A percentile compares a stretch with the other conserved stretches of the same genome.
phyloP scores from a whole-genome alignment of 1,140 invertebrate species.

The Drosophila athabasca region DNA sequence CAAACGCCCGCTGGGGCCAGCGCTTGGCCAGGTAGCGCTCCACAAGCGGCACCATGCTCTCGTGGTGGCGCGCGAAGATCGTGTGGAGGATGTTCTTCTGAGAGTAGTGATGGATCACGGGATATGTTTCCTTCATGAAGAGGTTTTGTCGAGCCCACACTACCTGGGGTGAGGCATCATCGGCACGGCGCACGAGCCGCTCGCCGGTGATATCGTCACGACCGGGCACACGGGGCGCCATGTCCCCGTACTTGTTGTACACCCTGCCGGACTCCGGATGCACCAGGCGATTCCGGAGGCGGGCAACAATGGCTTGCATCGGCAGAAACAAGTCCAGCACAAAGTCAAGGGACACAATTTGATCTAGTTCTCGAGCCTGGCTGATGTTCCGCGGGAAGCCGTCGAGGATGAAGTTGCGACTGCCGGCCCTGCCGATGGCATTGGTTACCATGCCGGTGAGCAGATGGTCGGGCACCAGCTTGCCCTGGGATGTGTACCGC shows the following conservation, averaged over 20 bases:
- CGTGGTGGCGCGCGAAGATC: conserved; percentile 11
- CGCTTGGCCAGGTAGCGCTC: conserved; percentile 15
- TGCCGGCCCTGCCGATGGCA: background rate
- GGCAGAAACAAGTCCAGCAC: conserved; percentile 34
- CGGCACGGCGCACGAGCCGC: conserved; percentile 16
- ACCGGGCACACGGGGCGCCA: conserved; percentile 13
- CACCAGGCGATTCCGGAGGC: conserved; percentile 20
- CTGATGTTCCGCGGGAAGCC: conserved; percentile 39
- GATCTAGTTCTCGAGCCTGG: conserved; percentile 19
- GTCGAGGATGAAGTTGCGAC: conserved; percentile 23
- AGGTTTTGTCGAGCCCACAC: conserved; percentile 9
- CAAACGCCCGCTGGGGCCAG: background rate
- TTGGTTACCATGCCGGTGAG: conserved; percentile 11
- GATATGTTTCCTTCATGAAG: conserved; percentile 6
- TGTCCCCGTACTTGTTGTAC: conserved; percentile 14
- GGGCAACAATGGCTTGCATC: background rate
- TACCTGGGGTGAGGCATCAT: conserved; percentile 7
- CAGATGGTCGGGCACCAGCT: conserved; percentile 37
- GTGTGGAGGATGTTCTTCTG: conserved; percentile 10
- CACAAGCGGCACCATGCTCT: conserved; percentile 32
- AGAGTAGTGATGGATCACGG: conserved; percentile 21
- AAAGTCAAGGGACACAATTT: conserved; percentile 18
- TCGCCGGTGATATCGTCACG: conserved; percentile 42
- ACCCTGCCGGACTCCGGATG: conserved; percentile 30
- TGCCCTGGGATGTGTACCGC: conserved; percentile 1